Evolutionary conservation across 2,888 invertebrate genomes (phyloP).

Genomic region (Eutolmus rufibarbis): DNA sequence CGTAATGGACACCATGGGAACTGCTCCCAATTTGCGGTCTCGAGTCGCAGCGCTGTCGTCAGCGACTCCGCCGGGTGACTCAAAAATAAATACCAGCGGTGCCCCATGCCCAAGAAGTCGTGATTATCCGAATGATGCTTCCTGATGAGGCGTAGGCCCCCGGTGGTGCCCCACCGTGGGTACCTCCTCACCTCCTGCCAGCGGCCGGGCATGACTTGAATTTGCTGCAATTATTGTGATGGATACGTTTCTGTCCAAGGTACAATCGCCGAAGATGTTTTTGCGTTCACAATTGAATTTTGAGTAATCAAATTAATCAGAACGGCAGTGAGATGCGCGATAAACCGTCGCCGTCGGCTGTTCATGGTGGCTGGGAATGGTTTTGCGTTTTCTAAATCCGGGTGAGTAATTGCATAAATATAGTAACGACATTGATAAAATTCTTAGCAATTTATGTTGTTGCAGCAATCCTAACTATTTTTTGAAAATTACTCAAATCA

Average conservation of each 20-base stretch:
- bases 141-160: background rate
- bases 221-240: background rate
- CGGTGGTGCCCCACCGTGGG: background rate
- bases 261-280: slow-evolving; percentile 15
- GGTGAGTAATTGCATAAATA: background rate
- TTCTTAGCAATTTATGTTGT: background rate
- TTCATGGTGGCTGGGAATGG: background rate
- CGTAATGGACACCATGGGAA: slow-evolving; percentile 32
- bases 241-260: slow-evolving; percentile 2
- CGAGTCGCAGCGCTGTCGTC: background rate
- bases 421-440: background rate
- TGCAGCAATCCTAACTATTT: no score
- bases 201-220: background rate
- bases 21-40: background rate
- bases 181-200: background rate
- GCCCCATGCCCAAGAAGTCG: background rate
- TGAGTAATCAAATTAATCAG: slow-evolving; percentile 4
- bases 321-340: background rate
- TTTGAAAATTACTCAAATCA: no score
- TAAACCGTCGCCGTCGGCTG: background rate
- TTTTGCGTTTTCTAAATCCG: background rate
- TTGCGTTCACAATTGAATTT: slow-evolving; percentile 19
- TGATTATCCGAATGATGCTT: background rate
- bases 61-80: background rate
- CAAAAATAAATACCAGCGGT: background rate